Evolutionary conservation across 2,113 vertebrate genomes (phyloP).

Genomic region (Mus pahari): DNA sequence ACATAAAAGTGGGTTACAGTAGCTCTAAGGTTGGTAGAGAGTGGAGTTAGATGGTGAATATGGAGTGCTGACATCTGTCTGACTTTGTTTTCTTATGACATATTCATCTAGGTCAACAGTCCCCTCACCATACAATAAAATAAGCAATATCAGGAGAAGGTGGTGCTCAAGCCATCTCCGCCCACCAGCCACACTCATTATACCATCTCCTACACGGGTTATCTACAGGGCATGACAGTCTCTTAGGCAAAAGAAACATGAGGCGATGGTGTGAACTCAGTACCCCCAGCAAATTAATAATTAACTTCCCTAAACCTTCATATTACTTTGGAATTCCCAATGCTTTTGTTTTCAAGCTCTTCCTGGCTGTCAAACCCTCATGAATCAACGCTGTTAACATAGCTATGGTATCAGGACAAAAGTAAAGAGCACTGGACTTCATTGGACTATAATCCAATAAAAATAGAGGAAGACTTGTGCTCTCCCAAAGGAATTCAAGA

Average conservation of each 20-base stretch:
- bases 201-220: background rate
- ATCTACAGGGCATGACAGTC: rapidly evolving
- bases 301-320: background rate
- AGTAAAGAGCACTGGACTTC: background rate
- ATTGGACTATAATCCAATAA: constrained; percentile 9
- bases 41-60: rapidly evolving
- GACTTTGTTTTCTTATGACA: background rate
- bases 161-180: background rate
- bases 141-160: background rate
- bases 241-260: background rate
- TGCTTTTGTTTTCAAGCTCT: background rate
- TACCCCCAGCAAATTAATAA: background rate
- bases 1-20: background rate
- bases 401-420: background rate
- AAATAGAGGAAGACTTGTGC: background rate
- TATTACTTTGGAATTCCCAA: background rate
- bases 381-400: background rate
- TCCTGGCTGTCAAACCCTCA: background rate
- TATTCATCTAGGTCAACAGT: background rate
- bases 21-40: background rate
- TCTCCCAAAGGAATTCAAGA: background rate
- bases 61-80: background rate
- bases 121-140: background rate
- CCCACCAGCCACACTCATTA: background rate
- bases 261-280: background rate